Conservation (phyloP, 2,113 vertebrate species). For the Strix aluco region DNA sequence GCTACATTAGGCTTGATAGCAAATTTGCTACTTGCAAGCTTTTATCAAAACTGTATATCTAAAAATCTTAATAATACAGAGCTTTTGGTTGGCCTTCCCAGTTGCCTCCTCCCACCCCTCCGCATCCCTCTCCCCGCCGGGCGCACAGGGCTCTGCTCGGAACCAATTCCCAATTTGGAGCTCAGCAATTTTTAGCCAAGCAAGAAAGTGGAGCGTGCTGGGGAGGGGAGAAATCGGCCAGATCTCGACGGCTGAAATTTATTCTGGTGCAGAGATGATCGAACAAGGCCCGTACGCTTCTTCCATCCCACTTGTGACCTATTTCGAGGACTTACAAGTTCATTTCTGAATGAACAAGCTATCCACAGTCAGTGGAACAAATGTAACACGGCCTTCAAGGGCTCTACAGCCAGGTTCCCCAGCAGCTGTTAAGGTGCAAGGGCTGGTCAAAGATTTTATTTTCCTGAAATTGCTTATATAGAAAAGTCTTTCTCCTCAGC, state of each 20-base stretch:
- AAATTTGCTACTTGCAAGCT: conserved; percentile 79
- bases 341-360: conserved; percentile 41
- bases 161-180: conserved; percentile 74
- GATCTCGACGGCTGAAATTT: background rate
- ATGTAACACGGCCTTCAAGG: conserved; percentile 31
- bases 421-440: background rate
- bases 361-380: conserved; percentile 33
- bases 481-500: background rate
- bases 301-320: background rate
- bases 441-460: background rate
- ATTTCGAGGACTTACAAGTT: conserved; percentile 48
- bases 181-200: conserved; percentile 46
- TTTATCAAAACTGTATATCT: conserved; percentile 80
- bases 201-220: background rate
- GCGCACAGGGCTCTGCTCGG: conserved; percentile 32
- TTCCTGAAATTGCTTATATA: background rate
- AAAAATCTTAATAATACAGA: conserved; percentile 75
- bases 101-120: background rate
- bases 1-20: conserved; percentile 79
- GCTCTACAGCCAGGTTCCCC: background rate
- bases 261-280: background rate
- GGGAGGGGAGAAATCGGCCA: background rate
- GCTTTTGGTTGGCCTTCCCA: background rate
- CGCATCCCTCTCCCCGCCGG: background rate
- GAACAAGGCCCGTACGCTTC: background rate